Percentiles rank a stretch among this genome's conserved stretches.
Conservation (phyloP, 1,140 invertebrate genomes). For the Sycophaga agraensis region DNA sequence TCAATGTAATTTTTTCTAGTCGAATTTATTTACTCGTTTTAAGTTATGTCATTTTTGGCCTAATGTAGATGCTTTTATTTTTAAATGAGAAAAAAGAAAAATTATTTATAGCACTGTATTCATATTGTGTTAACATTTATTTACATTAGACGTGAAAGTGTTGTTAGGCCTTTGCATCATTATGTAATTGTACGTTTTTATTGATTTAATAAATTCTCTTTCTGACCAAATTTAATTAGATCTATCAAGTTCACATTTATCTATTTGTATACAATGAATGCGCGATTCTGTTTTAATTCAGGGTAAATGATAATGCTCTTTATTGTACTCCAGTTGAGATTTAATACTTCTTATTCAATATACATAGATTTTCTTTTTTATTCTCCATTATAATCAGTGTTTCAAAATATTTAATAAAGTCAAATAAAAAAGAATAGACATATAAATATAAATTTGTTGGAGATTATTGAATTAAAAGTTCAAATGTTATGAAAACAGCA, state of each 20-base stretch:
- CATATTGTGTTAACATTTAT: conserved; percentile 9
- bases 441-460: not conserved
- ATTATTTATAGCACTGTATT: conserved; percentile 3
- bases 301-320: not conserved
- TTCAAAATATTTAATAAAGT: not conserved
- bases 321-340: conserved; percentile 3
- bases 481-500: too few species aligned
- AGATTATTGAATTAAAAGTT: too few species aligned
- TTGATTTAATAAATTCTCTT: conserved; percentile 16
- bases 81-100: conserved; percentile 7
- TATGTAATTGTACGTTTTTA: conserved; percentile 23
- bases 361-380: not conserved
- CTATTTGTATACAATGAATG: not conserved
- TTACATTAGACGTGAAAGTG: conserved; percentile 5
- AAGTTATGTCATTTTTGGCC: not conserved
- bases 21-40: conserved; percentile 4
- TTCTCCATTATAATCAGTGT: too few species aligned
- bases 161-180: conserved; percentile 14
- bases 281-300: conserved; percentile 14
- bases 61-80: conserved; percentile 9
- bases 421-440: conserved; percentile 20
- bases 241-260: conserved; percentile 8
- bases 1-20: conserved; percentile 26
- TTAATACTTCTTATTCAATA: conserved; percentile 11
- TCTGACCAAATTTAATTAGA: conserved; percentile 10